Base-by-base conservation (phyloP, 2,888 invertebrate genomes). In the Odontothrips loti region DNA sequence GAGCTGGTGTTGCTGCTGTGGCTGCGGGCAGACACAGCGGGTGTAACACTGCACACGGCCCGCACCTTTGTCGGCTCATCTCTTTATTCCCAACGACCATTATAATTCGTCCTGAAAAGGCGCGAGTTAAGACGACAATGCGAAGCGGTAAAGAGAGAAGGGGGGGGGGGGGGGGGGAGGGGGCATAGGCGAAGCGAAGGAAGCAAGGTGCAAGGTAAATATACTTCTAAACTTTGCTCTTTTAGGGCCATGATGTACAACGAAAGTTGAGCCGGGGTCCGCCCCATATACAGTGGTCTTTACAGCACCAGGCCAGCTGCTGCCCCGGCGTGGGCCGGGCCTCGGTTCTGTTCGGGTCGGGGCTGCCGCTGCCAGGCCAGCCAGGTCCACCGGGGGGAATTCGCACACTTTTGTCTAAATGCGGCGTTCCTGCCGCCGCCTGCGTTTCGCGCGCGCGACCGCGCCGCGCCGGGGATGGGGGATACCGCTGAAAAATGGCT, bases 211-310 rank as follows among this genome's bases (percentile, higher is more conserved):
- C 68, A 23, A 27, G 27, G 68, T 75, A 75, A 12, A 75, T 75
- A 27, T 75, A 75, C 23, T 12, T 75, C 68, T 75, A 27, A 75
- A 75, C 68, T 75, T 75, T 75, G 68, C 68, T 75, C 68, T 75
- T 75, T 75, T 75, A 75, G 23, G 27, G 27, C 68, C 68, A 27
- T 75, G 68, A 75, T 75, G 23, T 75, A 75, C 68, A 75, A 27
- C 11, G 68, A 23, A 75, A 75, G 68, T 75, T 75, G 68, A 9
- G 68, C 58, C 58, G 20, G 34, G 34, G 20, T 58, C 58, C 58
- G 58, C 58, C 9, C 51, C n/a, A 15, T 10, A 27, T 27, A 10
- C 68, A 11, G 27, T 23, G 27, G 68, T 75, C 68, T 23, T 75
- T 75, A 75, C 68, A 75, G 23, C 68, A 12, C 58, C 58, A 6